Evolutionary conservation across 1,140 invertebrate genomes (phyloP).

Genomic region (Pissodes strobi): DNA sequence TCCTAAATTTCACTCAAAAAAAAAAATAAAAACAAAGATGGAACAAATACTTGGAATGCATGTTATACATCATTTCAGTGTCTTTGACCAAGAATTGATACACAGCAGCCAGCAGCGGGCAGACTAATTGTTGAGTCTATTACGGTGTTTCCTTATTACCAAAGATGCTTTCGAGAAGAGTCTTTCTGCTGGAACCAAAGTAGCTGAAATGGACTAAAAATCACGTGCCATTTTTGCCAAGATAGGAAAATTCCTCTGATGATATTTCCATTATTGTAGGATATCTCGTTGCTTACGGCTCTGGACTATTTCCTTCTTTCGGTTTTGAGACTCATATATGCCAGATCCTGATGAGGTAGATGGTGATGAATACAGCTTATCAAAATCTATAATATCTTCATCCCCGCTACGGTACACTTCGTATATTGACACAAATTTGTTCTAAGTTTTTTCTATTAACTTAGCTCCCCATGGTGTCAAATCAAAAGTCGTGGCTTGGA

Average conservation of each 20-base stretch:
- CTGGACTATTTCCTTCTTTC: not conserved
- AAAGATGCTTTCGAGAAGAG: constrained; percentile 46
- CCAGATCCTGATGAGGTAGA: constrained; percentile 46
- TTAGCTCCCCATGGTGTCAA: constrained; percentile 48
- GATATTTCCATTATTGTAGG: constrained; percentile 41
- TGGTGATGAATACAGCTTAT: constrained; percentile 46
- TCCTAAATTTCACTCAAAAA: no score
- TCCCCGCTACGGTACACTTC: constrained; percentile 34
- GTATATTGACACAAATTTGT: constrained; percentile 12
- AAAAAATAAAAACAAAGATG: no score
- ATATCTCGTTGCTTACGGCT: constrained; percentile 21
- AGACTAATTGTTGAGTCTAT: constrained; percentile 41
- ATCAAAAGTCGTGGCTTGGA: constrained; percentile 53
- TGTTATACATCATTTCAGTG: constrained; percentile 10
- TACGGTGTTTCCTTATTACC: constrained; percentile 42
- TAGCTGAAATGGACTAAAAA: constrained; percentile 40
- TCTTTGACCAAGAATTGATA: constrained; percentile 35
- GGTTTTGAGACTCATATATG: not conserved
- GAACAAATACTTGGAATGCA: no score
- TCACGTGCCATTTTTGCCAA: constrained; percentile 51
- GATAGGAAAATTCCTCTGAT: constrained; percentile 43
- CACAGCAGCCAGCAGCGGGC: constrained; percentile 33
- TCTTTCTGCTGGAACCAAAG: constrained; percentile 50
- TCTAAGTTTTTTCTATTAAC: constrained; percentile 41
- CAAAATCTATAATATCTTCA: constrained; percentile 50